These are phyloP conservation scores for Thereva unica DNA, from an alignment of 2,888 invertebrate species.

Conservation along the genomic window DNA sequence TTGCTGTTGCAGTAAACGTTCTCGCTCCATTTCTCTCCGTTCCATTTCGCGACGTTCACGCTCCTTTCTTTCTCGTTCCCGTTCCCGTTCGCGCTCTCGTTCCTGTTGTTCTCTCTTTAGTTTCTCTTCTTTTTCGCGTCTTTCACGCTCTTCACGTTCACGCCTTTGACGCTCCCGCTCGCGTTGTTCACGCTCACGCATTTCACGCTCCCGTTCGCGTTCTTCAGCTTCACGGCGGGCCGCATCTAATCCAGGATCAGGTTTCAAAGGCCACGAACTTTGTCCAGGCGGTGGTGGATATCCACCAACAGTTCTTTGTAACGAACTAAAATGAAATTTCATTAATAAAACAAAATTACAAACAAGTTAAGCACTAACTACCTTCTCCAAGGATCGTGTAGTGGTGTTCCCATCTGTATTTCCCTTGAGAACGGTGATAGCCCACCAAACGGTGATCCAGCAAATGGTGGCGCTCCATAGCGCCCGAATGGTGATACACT, in stretches of 20 bases:
- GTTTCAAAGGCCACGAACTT: constrained; percentile 68
- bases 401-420: constrained; percentile 61
- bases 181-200: constrained; percentile 57
- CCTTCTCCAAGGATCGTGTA: constrained; percentile 73
- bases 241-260: constrained; percentile 65
- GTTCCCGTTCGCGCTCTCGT: constrained; percentile 63
- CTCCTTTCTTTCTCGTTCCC: constrained; percentile 63
- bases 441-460: constrained; percentile 68
- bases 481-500: constrained; percentile 80
- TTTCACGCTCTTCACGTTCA: constrained; percentile 58
- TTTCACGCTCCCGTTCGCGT: constrained; percentile 55
- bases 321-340: constrained; percentile 46
- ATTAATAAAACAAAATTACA: constrained; percentile 1
- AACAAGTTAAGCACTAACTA: constrained; percentile 49
- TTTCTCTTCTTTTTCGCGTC: constrained; percentile 60
- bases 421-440: constrained; percentile 71
- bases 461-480: constrained; percentile 71
- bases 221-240: constrained; percentile 67
- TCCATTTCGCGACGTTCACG: constrained; percentile 64
- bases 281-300: constrained; percentile 64
- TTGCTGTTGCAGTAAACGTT: constrained; percentile 65
- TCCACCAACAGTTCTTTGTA: constrained; percentile 65
- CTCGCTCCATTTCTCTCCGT: constrained; percentile 65
- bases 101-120: constrained; percentile 63
- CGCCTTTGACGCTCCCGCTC: constrained; percentile 57